Evolutionary conservation across 2,888 invertebrate species (phyloP).

Genomic region (Argyresthia goedartella): DNA sequence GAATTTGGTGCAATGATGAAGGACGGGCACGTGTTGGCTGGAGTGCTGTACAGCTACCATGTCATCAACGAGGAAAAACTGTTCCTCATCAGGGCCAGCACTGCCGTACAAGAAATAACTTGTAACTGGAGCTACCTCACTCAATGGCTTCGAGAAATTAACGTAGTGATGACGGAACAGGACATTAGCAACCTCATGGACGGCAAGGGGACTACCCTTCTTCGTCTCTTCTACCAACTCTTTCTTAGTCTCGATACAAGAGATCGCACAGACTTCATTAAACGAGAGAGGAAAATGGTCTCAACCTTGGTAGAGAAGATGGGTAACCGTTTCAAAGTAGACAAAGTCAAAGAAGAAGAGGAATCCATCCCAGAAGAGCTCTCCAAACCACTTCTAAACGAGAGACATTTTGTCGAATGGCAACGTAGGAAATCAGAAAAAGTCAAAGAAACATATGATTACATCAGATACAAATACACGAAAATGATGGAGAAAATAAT

Average conservation of each 20-base stretch:
- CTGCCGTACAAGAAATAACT: conserved; percentile 43
- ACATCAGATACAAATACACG: conserved; percentile 48
- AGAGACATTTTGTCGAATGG: conserved; percentile 69
- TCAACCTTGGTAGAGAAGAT: conserved; percentile 48
- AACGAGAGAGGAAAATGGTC: conserved; percentile 52
- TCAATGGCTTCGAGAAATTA: conserved; percentile 64
- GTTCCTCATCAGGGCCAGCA: conserved; percentile 49
- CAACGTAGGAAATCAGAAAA: conserved; percentile 60
- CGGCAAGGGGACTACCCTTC: conserved; percentile 58
- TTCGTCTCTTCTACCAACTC: conserved; percentile 73
- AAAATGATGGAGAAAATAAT: conserved; percentile 37
- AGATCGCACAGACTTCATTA: conserved; percentile 66
- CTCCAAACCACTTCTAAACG: conserved; percentile 51
- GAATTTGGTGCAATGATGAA: conserved; percentile 68
- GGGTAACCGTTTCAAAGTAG: conserved; percentile 42
- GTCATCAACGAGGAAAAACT: conserved; percentile 70
- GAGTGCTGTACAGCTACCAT: conserved; percentile 69
- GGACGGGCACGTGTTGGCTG: conserved; percentile 69
- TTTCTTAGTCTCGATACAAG: conserved; percentile 72
- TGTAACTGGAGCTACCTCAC: conserved; percentile 64
- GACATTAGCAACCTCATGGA: conserved; percentile 59
- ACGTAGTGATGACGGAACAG: conserved; percentile 48
- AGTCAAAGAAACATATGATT: conserved; percentile 51
- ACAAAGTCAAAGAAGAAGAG: conserved; percentile 33
- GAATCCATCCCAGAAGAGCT: conserved; percentile 46